phyloP scores from a whole-genome alignment of 2,888 invertebrate species.

The Drosophila differens region DNA sequence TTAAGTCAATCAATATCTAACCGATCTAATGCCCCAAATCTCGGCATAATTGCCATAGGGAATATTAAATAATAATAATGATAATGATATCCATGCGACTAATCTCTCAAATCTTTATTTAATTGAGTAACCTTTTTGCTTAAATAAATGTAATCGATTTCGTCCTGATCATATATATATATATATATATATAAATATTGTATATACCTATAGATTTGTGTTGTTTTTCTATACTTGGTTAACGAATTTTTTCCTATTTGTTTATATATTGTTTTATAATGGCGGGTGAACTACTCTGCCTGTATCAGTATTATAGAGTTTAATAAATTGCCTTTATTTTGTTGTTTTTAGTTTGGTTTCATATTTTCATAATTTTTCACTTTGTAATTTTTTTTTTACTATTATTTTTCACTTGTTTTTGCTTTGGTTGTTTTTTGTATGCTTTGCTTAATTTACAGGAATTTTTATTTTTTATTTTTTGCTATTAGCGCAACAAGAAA shows the following conservation, averaged over 20 bases:
- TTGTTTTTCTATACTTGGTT: constrained; percentile 2
- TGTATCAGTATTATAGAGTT: constrained; percentile 16
- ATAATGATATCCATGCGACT: background rate
- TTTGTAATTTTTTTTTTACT: constrained; percentile 28
- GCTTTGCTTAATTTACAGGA: constrained; percentile 28
- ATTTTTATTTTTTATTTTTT: background rate
- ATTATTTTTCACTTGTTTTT: background rate
- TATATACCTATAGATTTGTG: constrained; percentile 19
- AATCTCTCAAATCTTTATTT: background rate
- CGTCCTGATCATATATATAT: background rate
- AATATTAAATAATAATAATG: background rate
- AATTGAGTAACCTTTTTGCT: background rate
- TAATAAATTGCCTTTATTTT: constrained; percentile 20
- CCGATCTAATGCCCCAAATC: background rate
- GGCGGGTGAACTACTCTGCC: background rate
- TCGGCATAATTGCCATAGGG: background rate
- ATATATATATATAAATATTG: background rate
- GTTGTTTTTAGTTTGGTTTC: constrained; percentile 29
- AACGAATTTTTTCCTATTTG: constrained; percentile 6
- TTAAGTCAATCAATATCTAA: background rate
- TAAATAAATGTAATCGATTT: background rate
- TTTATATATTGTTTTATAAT: constrained; percentile 8
- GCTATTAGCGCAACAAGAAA: background rate
- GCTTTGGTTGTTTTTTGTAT: background rate
- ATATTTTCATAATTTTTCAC: constrained; percentile 40